A percentile compares a stretch with the other conserved stretches of the same genome.
phyloP scores from a whole-genome alignment of 2,113 vertebrate genomes.

The Centrocercus urophasianus region DNA sequence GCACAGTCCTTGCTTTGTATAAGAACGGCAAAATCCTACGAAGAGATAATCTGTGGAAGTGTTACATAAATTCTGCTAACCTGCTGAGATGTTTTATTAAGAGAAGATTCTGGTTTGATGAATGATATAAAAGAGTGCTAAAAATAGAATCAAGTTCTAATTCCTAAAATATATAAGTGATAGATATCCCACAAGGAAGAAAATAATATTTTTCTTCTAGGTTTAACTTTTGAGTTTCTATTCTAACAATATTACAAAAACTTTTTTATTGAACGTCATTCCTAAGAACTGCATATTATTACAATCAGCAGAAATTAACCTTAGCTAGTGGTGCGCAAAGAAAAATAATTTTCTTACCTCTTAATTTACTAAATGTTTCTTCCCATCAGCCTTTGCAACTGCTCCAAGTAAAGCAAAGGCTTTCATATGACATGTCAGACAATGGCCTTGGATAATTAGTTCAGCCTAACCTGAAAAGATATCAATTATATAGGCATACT shows the following conservation, averaged over 20 bases:
- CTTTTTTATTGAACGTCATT: not conserved
- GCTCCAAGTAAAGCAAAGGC: not conserved
- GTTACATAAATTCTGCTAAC: conserved; percentile 31
- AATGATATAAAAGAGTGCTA: not conserved
- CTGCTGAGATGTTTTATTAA: conserved; percentile 22
- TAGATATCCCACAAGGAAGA: not conserved
- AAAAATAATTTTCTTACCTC: not conserved
- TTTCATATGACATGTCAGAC: not conserved
- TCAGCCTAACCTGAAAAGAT: not conserved
- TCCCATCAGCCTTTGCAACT: not conserved
- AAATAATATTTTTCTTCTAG: not conserved
- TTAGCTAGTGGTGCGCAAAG: not conserved
- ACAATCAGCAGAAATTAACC: not conserved
- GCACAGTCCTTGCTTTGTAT: not conserved
- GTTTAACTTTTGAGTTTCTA: not conserved
- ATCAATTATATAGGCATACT: not conserved
- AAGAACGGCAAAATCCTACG: not conserved
- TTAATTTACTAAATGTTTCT: not conserved
- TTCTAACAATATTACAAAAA: not conserved
- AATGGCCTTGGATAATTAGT: not conserved
- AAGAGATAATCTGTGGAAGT: conserved; percentile 22
- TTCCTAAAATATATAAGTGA: not conserved
- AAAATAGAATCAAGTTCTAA: not conserved
- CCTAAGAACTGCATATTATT: not conserved
- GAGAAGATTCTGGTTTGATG: not conserved